Base-by-base conservation (phyloP, 1,140 invertebrate genomes). In the Condylostylus longicornis region DNA sequence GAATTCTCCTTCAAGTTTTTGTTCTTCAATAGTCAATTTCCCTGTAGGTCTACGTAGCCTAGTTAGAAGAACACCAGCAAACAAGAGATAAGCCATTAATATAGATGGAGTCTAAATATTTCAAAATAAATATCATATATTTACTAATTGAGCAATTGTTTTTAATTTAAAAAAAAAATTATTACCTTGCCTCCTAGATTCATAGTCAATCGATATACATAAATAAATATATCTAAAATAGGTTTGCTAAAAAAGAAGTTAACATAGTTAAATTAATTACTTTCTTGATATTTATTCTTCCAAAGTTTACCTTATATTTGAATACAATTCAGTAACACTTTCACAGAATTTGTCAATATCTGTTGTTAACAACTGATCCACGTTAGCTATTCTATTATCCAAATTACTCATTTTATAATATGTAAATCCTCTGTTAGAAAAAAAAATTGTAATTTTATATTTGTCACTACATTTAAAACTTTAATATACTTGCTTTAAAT, bases 331-430 rank as follows among this genome's bases (percentile, higher is more conserved):
- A 8, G 89, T 84, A 37, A 94, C 77, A 42, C 87, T 85, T 47
- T 90, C 83, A 60, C 90, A 96, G 64, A 98, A 97, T 61, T 91
- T 93, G 54, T 98, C 93, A 4, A 98, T 82, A 63, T 98, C 95
- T 10, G 84, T 89, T 5, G 93, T 96, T 27, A 98, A 64, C 17
- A 98, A 66, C 59, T 98, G 94, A 66, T 98, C 95, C 13, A 90
- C 81, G 69, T 98, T 98, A 5, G 87, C 73, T 62, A 97, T 94
- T 53, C 89, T 66, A 48, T 82, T 91, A 59, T 97, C 91, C 48
- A 96, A 67, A 66, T 95, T 95, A 40, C 77, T 83, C 76, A 98
- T 91, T 70, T 94, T 86, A 62, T 98, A 98, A 62, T 91, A 98
- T 2, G 90, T 98, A 53, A 90, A 91, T 30, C 84, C 84, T 49